Evolutionary conservation across 1,140 invertebrate species (phyloP).

Genomic region (Potamilus streckersoni): DNA sequence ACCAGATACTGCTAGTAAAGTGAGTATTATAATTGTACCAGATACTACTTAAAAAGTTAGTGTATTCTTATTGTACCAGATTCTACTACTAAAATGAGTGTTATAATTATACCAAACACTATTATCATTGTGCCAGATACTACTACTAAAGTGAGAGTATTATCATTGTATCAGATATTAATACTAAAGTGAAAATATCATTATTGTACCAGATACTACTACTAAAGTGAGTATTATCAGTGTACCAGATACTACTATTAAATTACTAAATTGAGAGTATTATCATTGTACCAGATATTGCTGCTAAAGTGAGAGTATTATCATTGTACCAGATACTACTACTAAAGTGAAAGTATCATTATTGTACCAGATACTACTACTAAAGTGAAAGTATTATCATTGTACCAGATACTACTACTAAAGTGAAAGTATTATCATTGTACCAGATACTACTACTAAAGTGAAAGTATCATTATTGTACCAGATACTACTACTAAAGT

Average conservation of each 20-base stretch:
- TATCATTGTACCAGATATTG: not conserved
- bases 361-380: too few species aligned
- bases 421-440: too few species aligned
- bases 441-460: too few species aligned
- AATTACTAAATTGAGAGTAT: too few species aligned
- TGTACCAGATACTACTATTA: not conserved
- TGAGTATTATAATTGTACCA: conserved; percentile 63
- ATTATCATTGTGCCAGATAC: conserved; percentile 77
- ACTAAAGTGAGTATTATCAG: not conserved
- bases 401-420: too few species aligned
- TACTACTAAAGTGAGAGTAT: not conserved
- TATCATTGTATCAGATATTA: too few species aligned
- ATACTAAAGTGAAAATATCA: too few species aligned
- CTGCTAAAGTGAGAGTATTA: too few species aligned
- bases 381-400: too few species aligned
- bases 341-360: too few species aligned
- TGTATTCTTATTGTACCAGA: not conserved
- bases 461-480: conserved; percentile 73
- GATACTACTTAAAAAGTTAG: not conserved
- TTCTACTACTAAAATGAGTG: not conserved
- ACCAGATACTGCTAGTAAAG: conserved; percentile 85
- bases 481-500: conserved; percentile 88
- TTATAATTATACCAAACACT: not conserved
- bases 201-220: too few species aligned
- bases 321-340: too few species aligned